Conservation (phyloP, 2,888 invertebrate species). For the Apodemia mormo region DNA sequence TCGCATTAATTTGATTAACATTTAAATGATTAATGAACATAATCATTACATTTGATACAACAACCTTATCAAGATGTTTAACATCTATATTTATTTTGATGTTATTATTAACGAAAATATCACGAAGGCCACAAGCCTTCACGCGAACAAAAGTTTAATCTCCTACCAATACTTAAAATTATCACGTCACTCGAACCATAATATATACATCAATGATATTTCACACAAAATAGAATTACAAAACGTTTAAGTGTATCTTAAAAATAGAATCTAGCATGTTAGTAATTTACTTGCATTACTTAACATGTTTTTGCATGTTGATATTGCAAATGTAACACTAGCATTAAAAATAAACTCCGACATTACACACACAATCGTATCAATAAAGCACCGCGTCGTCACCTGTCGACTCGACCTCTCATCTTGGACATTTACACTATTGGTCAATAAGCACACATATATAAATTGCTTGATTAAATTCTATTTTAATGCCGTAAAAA, state of each 20-base stretch:
- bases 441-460: constrained; percentile 70
- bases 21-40: constrained; percentile 9
- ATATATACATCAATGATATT: background rate
- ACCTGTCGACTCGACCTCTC: constrained; percentile 75
- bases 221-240: background rate
- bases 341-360: constrained; percentile 59
- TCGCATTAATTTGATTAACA: constrained; percentile 6
- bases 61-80: constrained; percentile 16
- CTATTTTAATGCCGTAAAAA: constrained; percentile 42
- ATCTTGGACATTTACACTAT: constrained; percentile 65
- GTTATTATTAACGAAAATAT: constrained; percentile 14
- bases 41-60: background rate
- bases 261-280: constrained; percentile 6
- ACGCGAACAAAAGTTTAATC: background rate
- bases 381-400: constrained; percentile 59
- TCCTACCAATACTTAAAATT: background rate
- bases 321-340: constrained; percentile 25
- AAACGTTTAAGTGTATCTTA: constrained; percentile 5
- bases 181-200: background rate
- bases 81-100: constrained; percentile 12
- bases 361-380: constrained; percentile 64
- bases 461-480: constrained; percentile 39
- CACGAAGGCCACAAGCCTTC: background rate
- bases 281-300: constrained; percentile 17
- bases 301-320: constrained; percentile 15